These are phyloP conservation scores for Arion vulgaris DNA, from an alignment of 1,140 invertebrate genomes.

Conservation along the genomic window DNA sequence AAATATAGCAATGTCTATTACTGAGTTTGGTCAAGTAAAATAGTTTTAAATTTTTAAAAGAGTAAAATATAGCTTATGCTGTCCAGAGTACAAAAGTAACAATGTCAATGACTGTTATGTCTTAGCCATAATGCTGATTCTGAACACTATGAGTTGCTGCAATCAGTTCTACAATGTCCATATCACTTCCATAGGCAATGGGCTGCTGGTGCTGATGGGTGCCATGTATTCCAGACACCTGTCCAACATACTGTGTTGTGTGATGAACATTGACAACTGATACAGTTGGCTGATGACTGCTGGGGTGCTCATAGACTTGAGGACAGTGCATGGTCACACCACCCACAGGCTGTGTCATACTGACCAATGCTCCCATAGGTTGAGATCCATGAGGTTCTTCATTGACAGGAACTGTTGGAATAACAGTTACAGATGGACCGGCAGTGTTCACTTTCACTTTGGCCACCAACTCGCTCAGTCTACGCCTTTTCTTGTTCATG, in stretches of 20 bases:
- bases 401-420: conserved; percentile 24
- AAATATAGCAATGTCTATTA: too few species aligned
- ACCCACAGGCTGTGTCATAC: conserved; percentile 24
- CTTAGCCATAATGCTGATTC: conserved; percentile 37
- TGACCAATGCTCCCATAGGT: conserved; percentile 27
- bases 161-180: conserved; percentile 39
- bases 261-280: conserved; percentile 33
- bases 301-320: conserved; percentile 31
- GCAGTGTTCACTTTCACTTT: conserved; percentile 21
- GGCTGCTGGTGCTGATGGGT: conserved; percentile 30
- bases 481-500: conserved; percentile 26
- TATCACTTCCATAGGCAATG: conserved; percentile 30
- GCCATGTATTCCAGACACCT: conserved; percentile 31
- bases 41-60: too few species aligned
- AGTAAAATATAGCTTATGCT: too few species aligned
- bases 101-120: neutral
- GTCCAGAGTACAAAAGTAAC: too few species aligned
- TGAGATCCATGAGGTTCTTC: conserved; percentile 35
- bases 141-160: conserved; percentile 39
- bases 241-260: conserved; percentile 36
- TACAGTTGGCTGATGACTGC: conserved; percentile 29
- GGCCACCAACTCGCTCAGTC: conserved; percentile 20
- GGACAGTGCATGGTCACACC: conserved; percentile 37
- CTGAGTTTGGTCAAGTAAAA: too few species aligned
- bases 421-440: conserved; percentile 8